Evolutionary conservation across 2,113 vertebrate genomes (phyloP).

Genomic region (Rattus norvegicus): DNA sequence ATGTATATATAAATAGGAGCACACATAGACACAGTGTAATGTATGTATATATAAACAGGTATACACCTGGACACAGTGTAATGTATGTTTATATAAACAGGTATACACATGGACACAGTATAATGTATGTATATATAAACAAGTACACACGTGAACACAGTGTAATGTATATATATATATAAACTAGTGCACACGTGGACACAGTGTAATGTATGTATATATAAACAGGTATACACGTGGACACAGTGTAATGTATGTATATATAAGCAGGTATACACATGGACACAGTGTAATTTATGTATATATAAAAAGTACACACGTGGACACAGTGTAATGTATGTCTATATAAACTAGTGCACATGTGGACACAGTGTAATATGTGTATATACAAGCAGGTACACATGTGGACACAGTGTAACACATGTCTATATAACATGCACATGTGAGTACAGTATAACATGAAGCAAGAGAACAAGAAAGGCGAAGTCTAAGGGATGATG

Average conservation of each 20-base stretch:
- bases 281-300: not conserved
- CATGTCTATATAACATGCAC: no score
- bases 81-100: rapidly evolving
- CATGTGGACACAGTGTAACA: not conserved
- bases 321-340: not conserved
- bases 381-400: no score
- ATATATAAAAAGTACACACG: not conserved
- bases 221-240: rapidly evolving
- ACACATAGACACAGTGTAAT: not conserved
- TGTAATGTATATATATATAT: not conserved
- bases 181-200: rapidly evolving
- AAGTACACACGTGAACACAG: rapidly evolving
- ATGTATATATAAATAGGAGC: not conserved
- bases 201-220: not conserved
- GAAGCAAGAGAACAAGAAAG: not conserved
- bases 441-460: not conserved
- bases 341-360: no score
- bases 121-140: not conserved
- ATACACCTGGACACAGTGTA: not conserved
- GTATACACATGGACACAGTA: no score
- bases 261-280: not conserved
- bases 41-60: not conserved
- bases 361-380: no score
- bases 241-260: not conserved
- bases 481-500: not conserved